A percentile compares a stretch with the other conserved stretches of the same genome.
Evolutionary conservation across 2,113 vertebrate species (phyloP).

Genomic region (Mionectes macconnelli): DNA sequence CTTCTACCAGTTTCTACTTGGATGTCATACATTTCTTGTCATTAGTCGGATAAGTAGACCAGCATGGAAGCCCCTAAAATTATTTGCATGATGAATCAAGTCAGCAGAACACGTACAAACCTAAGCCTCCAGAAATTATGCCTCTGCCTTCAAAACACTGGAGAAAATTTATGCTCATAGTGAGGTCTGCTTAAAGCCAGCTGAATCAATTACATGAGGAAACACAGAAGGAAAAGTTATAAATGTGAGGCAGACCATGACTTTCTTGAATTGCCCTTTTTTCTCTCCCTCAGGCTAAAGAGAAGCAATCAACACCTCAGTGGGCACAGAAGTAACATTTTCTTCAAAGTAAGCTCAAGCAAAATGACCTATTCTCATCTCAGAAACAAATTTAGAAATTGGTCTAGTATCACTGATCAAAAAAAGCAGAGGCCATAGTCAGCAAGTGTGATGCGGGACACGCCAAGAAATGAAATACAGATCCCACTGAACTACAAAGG

Average conservation of each 20-base stretch:
- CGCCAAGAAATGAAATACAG: neutral
- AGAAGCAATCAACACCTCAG: neutral
- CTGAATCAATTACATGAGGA: neutral
- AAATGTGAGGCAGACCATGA: neutral
- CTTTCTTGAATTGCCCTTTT: neutral
- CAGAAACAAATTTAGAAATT: neutral
- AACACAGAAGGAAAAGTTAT: neutral
- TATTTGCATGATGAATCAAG: neutral
- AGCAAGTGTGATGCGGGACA: neutral
- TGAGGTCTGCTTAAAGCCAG: neutral
- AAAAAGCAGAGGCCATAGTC: neutral
- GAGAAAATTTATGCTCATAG: neutral
- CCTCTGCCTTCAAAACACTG: neutral
- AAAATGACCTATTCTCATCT: neutral
- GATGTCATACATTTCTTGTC: neutral
- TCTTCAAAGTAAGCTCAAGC: neutral
- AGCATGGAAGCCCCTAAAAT: neutral
- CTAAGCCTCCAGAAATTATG: neutral
- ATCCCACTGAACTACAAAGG: neutral
- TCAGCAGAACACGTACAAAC: neutral
- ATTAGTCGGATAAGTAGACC: neutral
- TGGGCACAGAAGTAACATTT: neutral
- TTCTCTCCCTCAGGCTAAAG: neutral
- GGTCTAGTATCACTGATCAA: neutral
- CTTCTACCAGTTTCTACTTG: neutral